A percentile compares a stretch with the other conserved stretches of the same genome.
Evolutionary conservation across 2,113 vertebrate species (phyloP).

Genomic region (Platysteira castanea): DNA sequence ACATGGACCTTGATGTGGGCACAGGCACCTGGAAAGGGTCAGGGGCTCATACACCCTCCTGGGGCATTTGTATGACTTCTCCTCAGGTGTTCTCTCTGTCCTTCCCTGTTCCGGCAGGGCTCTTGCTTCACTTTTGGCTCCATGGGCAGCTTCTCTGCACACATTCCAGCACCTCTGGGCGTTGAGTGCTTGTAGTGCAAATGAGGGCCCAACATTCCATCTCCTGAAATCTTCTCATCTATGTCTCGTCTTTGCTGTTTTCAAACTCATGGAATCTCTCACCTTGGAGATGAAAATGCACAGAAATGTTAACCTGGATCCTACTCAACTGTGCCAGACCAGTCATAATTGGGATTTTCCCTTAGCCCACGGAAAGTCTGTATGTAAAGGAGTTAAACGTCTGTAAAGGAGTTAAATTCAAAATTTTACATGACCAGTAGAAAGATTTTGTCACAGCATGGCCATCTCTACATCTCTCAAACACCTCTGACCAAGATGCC

Average conservation of each 20-base stretch:
- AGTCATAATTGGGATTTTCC: neutral
- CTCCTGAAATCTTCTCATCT: neutral
- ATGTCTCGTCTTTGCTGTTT: neutral
- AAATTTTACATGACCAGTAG: neutral
- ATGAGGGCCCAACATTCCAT: neutral
- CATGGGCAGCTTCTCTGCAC: neutral
- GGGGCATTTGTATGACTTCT: rapidly evolving
- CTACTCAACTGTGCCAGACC: neutral
- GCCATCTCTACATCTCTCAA: neutral
- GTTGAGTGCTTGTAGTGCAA: neutral
- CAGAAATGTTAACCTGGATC: neutral
- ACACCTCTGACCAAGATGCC: neutral
- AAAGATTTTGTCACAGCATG: neutral
- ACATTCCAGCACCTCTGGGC: neutral
- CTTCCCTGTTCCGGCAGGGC: neutral
- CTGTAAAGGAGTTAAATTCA: neutral
- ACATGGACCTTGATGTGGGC: rapidly evolving
- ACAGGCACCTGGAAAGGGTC: rapidly evolving
- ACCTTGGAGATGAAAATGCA: neutral
- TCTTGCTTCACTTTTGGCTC: neutral
- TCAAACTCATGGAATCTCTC: neutral
- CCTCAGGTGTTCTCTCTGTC: neutral
- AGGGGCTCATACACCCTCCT: rapidly evolving
- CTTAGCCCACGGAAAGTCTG: neutral
- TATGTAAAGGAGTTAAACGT: neutral